phyloP scores from a whole-genome alignment of 2,113 vertebrate genomes.

The Emydocephalus ijimae region DNA sequence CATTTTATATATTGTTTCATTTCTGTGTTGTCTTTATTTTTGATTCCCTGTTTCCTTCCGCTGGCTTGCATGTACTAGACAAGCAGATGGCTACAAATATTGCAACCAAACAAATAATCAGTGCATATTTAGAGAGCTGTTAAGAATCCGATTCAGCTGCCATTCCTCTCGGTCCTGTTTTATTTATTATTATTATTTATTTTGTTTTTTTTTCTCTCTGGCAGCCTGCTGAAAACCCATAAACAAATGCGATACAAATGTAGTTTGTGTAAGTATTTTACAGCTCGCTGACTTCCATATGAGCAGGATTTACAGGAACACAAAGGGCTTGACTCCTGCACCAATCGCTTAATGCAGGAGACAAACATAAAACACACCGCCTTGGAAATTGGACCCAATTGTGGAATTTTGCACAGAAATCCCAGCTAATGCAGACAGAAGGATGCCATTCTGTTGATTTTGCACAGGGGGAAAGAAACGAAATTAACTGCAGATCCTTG shows the following conservation, averaged over 20 bases:
- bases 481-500: background rate
- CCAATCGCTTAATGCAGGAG: constrained; percentile 28
- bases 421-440: background rate
- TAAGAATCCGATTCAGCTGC: background rate
- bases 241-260: constrained; percentile 19
- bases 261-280: constrained; percentile 32
- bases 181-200: background rate
- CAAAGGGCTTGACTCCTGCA: constrained; percentile 24
- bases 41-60: background rate
- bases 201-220: background rate
- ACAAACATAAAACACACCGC: background rate
- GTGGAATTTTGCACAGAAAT: background rate
- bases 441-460: background rate
- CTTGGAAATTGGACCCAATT: background rate
- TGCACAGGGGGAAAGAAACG: background rate
- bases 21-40: background rate
- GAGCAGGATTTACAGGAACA: constrained; percentile 29
- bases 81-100: background rate
- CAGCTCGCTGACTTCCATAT: constrained; percentile 26
- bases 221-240: constrained; percentile 29
- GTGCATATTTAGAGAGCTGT: background rate
- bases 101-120: background rate
- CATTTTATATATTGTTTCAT: background rate
- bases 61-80: background rate
- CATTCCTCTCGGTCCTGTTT: background rate